A percentile compares a stretch with the other conserved stretches of the same genome.
Evolutionary conservation across 2,888 invertebrate genomes (phyloP).

Genomic region (Pyralis farinalis): DNA sequence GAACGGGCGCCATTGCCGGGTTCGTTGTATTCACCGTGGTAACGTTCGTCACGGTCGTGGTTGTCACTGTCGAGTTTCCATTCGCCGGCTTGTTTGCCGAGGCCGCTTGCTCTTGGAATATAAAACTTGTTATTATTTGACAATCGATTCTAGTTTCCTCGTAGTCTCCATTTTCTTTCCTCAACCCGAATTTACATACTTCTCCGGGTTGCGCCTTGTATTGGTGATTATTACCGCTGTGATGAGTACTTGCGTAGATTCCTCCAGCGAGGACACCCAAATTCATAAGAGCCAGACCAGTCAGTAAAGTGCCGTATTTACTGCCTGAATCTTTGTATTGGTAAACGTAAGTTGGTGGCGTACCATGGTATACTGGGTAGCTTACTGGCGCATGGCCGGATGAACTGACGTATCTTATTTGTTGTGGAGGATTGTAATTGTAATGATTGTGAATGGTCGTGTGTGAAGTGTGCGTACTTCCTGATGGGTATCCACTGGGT

Average conservation of each 20-base stretch:
- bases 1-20: constrained; percentile 27
- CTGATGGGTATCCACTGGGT: constrained; percentile 22
- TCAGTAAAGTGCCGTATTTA: constrained; percentile 61
- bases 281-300: constrained; percentile 63
- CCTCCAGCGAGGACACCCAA: constrained; percentile 58
- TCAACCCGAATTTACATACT: constrained; percentile 62
- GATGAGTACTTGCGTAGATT: constrained; percentile 39
- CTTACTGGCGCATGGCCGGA: constrained; percentile 43
- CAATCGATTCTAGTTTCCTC: constrained; percentile 69
- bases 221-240: constrained; percentile 17
- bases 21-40: constrained; percentile 51
- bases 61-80: constrained; percentile 43
- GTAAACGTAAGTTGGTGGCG: constrained; percentile 64
- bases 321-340: constrained; percentile 65
- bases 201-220: constrained; percentile 57
- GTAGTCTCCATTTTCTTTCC: constrained; percentile 63
- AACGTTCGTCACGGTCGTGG: constrained; percentile 56
- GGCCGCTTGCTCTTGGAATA: constrained; percentile 43
- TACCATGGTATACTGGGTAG: constrained; percentile 62
- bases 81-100: constrained; percentile 18
- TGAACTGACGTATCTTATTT: constrained; percentile 51
- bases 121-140: constrained; percentile 62
- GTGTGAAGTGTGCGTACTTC: constrained; percentile 27
- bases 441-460: constrained; percentile 56
- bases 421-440: constrained; percentile 60